Evolutionary conservation across 1,140 invertebrate genomes (phyloP), one percentile per base, ranked within the genome.

Genomic region (Sarcophaga peregrina): DNA sequence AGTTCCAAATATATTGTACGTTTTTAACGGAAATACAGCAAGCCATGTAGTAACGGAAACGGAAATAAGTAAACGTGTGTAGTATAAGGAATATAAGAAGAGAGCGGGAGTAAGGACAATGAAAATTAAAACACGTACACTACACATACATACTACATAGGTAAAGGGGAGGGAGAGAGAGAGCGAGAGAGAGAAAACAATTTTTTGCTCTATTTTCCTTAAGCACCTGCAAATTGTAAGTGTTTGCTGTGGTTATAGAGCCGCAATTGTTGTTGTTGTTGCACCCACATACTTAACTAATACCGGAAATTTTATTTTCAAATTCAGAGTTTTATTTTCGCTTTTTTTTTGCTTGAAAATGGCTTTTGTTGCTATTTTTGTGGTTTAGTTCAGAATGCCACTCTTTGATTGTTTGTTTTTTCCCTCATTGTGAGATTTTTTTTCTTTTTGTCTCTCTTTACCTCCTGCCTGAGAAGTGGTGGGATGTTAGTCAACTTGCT

Each of bases 201-300:
- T 37, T 37, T 37, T 37, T 37, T 37, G 25, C 25, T 37, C 25
- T 37, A 37, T 37, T 37, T 37, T 37, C 25, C 25, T 37, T 37
- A 37, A 37, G 25, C 4, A 37, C 25, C 25, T 37, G 25, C 25
- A 37, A 37, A 37, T 37, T 37, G 25, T 37, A 37, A 37, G 25
- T 37, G 25, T 37, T 37, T 37, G 25, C 25, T 37, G 25, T 37
- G 25, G 25, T 37, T 37, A 37, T 37, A 37, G 25, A 37, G 25
- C 25, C 25, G 25, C 25, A 37, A 37, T 37, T 37, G 25, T 37
- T 37, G 25, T 37, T 37, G 25, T 52, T 52, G 8, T 52, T 20
- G 58, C 58, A 68, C 58, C 58, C 58, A 68, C 58, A 68, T 68
- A 68, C 15, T 68, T 68, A 68, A 68, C 58, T 68, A 68, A 68